Base-by-base conservation (phyloP, 2,113 vertebrate genomes). In the Dipodomys stephensi region DNA sequence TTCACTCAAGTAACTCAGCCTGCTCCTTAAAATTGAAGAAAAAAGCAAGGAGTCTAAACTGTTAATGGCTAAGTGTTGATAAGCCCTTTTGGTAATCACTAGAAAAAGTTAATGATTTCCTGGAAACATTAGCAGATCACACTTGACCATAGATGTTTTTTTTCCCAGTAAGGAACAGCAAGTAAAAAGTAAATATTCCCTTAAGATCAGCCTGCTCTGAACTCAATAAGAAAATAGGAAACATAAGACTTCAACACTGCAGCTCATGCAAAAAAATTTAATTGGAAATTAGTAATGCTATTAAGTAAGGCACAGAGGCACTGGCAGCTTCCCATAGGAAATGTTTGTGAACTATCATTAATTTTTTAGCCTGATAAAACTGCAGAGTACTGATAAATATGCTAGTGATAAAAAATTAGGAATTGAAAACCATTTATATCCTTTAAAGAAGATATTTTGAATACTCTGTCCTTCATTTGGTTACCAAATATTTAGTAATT, bases 61-160 rank as follows among this genome's bases (percentile, higher is more conserved):
- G 62, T 84, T 87, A 94, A 92, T 64, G 65, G 27, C n/a, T 85
- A 65, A 86, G 87, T 73, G 30, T 88, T 92, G 65, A 68, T 62
- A 83, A 74, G 39, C 20, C 18, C 62, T 65, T 86, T 32, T 78
- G 72, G 53, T 76, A 95, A 96, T 83, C 91, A 88, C 80, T 90
- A 80, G 53, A 94, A 94, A 96, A 95, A 79, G 83, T 87, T 93
- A 96, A 95, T 92, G 60, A 96, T 97, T 97, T 96, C 81, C 90
- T 96, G 53, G 85, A 97, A 96, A 90, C 65, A 87, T 94, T 68
- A 93, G 88, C 92, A 74, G 69, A 64, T 87, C 53, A 95, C 76
- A 88, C 73, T 81, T 87, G 60, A 90, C 35, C 76, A 76, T 30
- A 62, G 60, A 82, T 73, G 44, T 87, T 85, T 87, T 85, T 87